phyloP scores from a whole-genome alignment of 2,113 vertebrate species.

The Tretioscincus oriximinensis region DNA sequence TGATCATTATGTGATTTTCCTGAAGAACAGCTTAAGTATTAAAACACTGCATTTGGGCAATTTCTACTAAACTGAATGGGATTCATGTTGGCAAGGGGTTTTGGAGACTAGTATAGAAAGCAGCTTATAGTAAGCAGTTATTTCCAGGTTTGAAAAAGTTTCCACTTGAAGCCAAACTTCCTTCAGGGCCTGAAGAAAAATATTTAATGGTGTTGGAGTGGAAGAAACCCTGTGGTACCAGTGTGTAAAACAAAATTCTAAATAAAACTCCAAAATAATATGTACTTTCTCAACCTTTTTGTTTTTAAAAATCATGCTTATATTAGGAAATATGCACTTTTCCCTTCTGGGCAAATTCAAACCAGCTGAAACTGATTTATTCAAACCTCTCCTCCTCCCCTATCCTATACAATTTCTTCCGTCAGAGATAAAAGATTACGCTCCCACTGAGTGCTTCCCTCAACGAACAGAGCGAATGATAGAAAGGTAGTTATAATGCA shows the following conservation, averaged over 20 bases:
- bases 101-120: neutral
- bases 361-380: constrained; percentile 64
- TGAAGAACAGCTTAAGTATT: neutral
- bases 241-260: constrained; percentile 45
- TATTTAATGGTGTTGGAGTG: neutral
- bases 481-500: constrained; percentile 52
- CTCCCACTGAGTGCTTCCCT: constrained; percentile 58
- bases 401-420: constrained; percentile 53
- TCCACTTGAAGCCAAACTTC: constrained; percentile 8
- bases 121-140: neutral
- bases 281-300: constrained; percentile 37
- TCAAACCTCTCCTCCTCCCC: constrained; percentile 29
- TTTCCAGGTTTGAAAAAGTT: neutral
- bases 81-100: constrained; percentile 10
- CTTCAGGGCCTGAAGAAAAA: constrained; percentile 8
- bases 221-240: constrained; percentile 24
- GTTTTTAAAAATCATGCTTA: constrained; percentile 55
- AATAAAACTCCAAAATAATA: constrained; percentile 60
- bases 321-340: constrained; percentile 53
- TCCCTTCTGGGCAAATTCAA: constrained; percentile 54
- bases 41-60: neutral
- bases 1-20: constrained; percentile 1
- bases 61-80: neutral
- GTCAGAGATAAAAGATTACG: constrained; percentile 57
- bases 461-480: constrained; percentile 40